Percentiles rank a stretch among this genome's conserved stretches.
phyloP scores from a whole-genome alignment of 2,797 vertebrate genomes.

The Manis javanica region DNA sequence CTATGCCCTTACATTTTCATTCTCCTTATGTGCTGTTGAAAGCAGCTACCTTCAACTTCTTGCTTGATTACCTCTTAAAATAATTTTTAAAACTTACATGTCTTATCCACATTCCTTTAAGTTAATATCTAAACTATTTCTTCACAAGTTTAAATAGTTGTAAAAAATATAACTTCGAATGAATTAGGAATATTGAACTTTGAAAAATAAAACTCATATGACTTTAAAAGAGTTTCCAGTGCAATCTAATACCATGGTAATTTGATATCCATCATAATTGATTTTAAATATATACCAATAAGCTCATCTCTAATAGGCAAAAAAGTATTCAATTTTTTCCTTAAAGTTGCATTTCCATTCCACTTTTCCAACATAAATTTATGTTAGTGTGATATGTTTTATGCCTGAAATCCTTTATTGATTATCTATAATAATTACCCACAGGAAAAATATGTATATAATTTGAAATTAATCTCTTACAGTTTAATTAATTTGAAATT shows the following conservation, averaged over 20 bases:
- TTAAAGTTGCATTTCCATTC: not conserved
- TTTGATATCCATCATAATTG: not conserved
- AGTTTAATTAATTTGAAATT: conserved; percentile 43
- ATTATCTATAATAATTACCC: not conserved
- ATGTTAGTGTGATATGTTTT: not conserved
- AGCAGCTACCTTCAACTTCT: not conserved
- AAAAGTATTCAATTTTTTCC: conserved; percentile 24
- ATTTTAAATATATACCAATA: not conserved
- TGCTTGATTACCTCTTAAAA: not conserved
- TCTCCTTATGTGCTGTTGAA: not conserved
- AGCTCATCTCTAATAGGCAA: not conserved
- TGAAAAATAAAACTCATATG: conserved; percentile 42
- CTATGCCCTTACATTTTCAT: not conserved
- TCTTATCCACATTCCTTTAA: not conserved
- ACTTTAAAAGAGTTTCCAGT: not conserved
- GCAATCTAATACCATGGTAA: not conserved
- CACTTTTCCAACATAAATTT: not conserved
- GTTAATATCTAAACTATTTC: conserved; percentile 25
- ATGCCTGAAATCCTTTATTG: not conserved
- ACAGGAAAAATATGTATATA: not conserved
- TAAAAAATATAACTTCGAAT: not conserved
- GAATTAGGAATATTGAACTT: not conserved
- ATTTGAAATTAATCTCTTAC: conserved; percentile 16
- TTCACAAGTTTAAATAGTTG: not conserved
- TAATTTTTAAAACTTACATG: not conserved